Evolutionary conservation across 2,888 invertebrate genomes (phyloP).

Genomic region (Andrena marginata): DNA sequence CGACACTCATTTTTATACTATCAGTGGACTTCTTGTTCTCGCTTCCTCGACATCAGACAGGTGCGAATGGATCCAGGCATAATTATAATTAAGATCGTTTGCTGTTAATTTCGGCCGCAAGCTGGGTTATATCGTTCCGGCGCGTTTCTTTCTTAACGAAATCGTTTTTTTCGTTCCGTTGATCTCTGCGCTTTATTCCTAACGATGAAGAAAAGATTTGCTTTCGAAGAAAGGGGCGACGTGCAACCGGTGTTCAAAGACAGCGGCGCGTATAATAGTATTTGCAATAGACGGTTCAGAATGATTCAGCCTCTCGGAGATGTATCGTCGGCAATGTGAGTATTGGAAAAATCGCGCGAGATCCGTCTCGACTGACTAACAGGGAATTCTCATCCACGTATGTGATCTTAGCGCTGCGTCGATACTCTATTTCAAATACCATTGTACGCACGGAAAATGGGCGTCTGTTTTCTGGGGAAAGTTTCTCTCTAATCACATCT

Average conservation of each 20-base stretch:
- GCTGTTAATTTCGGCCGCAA: slow-evolving; percentile 63
- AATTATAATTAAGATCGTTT: slow-evolving; percentile 39
- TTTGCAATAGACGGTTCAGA: slow-evolving; percentile 15
- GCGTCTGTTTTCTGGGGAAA: slow-evolving; percentile 20
- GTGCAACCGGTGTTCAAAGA: slow-evolving; percentile 61
- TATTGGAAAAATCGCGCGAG: not conserved
- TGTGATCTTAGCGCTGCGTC: not conserved
- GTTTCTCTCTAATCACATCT: slow-evolving; percentile 1
- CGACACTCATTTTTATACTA: slow-evolving; percentile 46
- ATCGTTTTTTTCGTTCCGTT: slow-evolving; percentile 44
- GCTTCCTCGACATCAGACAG: slow-evolving; percentile 49
- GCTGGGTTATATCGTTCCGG: slow-evolving; percentile 19
- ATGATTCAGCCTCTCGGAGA: not conserved
- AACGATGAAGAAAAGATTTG: slow-evolving; percentile 18
- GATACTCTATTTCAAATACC: slow-evolving; percentile 13
- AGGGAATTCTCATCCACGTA: not conserved
- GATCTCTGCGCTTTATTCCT: slow-evolving; percentile 45
- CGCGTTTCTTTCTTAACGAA: slow-evolving; percentile 38
- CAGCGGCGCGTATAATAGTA: slow-evolving; percentile 11
- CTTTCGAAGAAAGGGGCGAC: slow-evolving; percentile 46
- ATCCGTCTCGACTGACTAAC: not conserved
- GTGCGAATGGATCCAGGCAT: slow-evolving; percentile 30
- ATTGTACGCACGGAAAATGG: not conserved
- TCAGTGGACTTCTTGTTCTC: slow-evolving; percentile 50
- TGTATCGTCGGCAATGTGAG: not conserved